Evolutionary conservation across 2,797 vertebrate species (phyloP).

Genomic region (Novumbra hubbsi): DNA sequence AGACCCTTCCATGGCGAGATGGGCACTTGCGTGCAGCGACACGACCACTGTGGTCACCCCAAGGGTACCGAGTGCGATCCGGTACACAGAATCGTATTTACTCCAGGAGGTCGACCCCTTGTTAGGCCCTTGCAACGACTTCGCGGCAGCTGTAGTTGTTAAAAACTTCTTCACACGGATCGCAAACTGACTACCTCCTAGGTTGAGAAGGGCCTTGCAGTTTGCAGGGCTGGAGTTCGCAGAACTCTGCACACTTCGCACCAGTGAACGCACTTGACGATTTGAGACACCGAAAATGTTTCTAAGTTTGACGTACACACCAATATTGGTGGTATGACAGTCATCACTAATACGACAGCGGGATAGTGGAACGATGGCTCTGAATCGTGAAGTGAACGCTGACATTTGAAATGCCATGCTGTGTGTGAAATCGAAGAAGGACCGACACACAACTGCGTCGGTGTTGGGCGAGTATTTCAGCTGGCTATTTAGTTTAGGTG

Average conservation of each 20-base stretch:
- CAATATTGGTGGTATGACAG: conserved; percentile 20
- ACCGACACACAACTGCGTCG: neutral
- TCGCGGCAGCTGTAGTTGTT: conserved; percentile 32
- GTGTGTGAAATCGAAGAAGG: conserved; percentile 4
- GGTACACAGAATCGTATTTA: conserved; percentile 32
- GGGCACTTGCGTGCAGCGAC: conserved; percentile 60
- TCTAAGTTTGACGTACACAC: conserved; percentile 53
- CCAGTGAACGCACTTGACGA: conserved; percentile 5
- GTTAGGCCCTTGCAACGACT: conserved; percentile 34
- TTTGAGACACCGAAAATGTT: conserved; percentile 27
- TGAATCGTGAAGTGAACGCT: conserved; percentile 46
- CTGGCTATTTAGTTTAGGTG: conserved; percentile 44
- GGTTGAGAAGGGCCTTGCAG: conserved; percentile 1
- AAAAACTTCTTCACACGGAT: conserved; percentile 46
- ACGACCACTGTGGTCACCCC: conserved; percentile 51
- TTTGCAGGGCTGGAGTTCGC: conserved; percentile 22
- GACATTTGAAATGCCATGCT: conserved; percentile 64
- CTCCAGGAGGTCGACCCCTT: conserved; percentile 6
- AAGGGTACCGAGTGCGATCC: conserved; percentile 47
- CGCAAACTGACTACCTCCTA: conserved; percentile 38
- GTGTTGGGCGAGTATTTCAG: neutral
- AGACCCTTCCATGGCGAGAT: conserved; percentile 61
- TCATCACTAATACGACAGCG: conserved; percentile 19
- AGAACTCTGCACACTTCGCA: conserved; percentile 15
- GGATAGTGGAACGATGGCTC: conserved; percentile 33